These are phyloP conservation scores for Pachyuromys duprasi DNA, from an alignment of 2,797 vertebrate genomes.

Conservation along the genomic window DNA sequence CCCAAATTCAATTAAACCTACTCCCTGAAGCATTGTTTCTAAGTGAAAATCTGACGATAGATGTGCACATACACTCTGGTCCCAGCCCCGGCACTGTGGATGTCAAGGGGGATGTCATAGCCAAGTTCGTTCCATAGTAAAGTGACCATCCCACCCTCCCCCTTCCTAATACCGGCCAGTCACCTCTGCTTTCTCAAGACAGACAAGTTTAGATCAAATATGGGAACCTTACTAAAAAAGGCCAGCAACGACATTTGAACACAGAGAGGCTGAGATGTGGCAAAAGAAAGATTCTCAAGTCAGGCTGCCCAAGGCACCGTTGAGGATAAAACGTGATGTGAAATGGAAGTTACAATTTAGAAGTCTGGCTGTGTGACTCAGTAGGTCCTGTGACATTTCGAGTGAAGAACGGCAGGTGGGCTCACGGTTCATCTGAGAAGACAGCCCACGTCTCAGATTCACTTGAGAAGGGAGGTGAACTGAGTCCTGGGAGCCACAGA, in stretches of 20 bases:
- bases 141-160: neutral
- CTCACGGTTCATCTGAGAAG: neutral
- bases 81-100: neutral
- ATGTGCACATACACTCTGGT: neutral
- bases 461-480: neutral
- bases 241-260: constrained; percentile 52
- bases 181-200: constrained; percentile 44
- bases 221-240: constrained; percentile 38
- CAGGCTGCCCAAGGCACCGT: neutral
- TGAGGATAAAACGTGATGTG: constrained; percentile 49
- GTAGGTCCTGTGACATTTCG: constrained; percentile 36
- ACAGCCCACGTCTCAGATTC: constrained; percentile 3
- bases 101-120: neutral
- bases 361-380: constrained; percentile 30
- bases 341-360: constrained; percentile 52
- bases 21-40: neutral
- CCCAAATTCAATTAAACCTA: constrained; percentile 12
- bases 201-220: constrained; percentile 39
- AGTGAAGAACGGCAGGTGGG: constrained; percentile 38
- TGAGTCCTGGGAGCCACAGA: neutral
- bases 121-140: neutral
- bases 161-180: neutral
- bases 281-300: constrained; percentile 33
- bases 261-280: neutral
- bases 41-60: neutral